Evolutionary conservation across 92 coral and sea anemone genomes (phyloP), one percentile per base, ranked within the genome.

Genomic region (Ricordea florida): DNA sequence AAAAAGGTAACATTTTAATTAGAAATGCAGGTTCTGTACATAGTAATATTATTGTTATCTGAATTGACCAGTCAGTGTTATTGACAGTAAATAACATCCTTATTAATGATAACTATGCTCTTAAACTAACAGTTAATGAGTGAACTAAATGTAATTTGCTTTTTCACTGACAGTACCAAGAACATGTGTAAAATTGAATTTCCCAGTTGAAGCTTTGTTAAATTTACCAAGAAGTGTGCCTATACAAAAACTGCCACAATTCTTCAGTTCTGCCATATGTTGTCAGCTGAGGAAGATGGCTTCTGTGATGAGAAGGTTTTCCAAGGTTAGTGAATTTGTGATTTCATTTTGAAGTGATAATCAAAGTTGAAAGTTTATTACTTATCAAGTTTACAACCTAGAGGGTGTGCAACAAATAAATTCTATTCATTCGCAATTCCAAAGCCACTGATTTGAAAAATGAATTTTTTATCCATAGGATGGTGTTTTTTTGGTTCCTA

Each of bases 171-270:
- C 60, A 73, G 80, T n/a, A 21, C 18, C 34, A 18, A 16, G 6
- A 4, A 25, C 58, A 16, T 57, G 59, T 26, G 15, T 43, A 20
- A 57, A 55, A 45, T 52, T 84, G 36, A 44, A 43, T 8, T 62
- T 91, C 14, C 77, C 91, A 6, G 57, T 91, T 29, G 97, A 91
- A 64, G 88, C 62, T 37, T 85, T 91, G 52, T 62, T 87, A 29
- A 69, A 80, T 79, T 49, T 79, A 35, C 57, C 80, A 14, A 74
- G 46, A 34, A 52, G 66, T 53, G 75, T 83, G 23, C 45, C 28
- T n/a, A 24, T 84, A 16, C 34, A 37, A 30, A 58, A 62, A 28
- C 86, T 91, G 21, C 83, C 85, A 28, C 59, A 67, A 44, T 46
- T 87, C 77, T 91, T 91, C 48, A 37, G 69, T 31, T 67, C 83